Base-by-base conservation (phyloP, 1,140 invertebrate genomes). In the Acromyrmex charruanus region DNA sequence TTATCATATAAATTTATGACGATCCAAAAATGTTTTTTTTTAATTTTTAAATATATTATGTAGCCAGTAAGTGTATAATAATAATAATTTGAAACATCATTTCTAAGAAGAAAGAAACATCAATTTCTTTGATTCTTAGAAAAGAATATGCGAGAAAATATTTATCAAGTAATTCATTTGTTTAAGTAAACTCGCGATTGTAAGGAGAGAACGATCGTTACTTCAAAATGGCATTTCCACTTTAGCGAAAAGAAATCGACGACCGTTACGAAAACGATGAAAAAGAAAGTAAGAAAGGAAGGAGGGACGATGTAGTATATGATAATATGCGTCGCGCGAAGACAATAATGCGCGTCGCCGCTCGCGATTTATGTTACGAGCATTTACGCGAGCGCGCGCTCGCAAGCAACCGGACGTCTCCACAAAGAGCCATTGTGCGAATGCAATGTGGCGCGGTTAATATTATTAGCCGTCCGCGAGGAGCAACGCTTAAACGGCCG, bases 391-490 rank as follows among this genome's bases (percentile, higher is more conserved):
- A 31, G 16, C 61, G 61, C 7, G 28, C 68, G 58, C 35, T 49
- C 49, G 31, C 79, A 49, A 35, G 59, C 51, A 61, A 31, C 65
- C 68, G 74, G 14, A 58, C 77, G 77, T 55, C 49, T 81, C 90
- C 87, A 93, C 92, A 93, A 94, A 94, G 89, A 90, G 66, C 93
- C 89, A 93, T 93, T 93, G 93, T 93, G 89, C 89, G 80, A 82
- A 59, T 35, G 87, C 87, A 69, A 55, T 77, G 68, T 65, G 87
- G 89, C 90, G 89, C 84, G 88, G 90, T 89, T 93, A 94, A 93
- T 93, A 93, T 93, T 93, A 94, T 93, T 93, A 93, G 88, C 86
- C 88, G 90, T 92, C 87, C 89, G 90, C 88, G 87, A 93, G 90
- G 90, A 91, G 89, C 86, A 66, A 74, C 63, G 89, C 87, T 90